Conservation (phyloP, 1,140 invertebrate species). For the Elymnias hypermnestra region DNA sequence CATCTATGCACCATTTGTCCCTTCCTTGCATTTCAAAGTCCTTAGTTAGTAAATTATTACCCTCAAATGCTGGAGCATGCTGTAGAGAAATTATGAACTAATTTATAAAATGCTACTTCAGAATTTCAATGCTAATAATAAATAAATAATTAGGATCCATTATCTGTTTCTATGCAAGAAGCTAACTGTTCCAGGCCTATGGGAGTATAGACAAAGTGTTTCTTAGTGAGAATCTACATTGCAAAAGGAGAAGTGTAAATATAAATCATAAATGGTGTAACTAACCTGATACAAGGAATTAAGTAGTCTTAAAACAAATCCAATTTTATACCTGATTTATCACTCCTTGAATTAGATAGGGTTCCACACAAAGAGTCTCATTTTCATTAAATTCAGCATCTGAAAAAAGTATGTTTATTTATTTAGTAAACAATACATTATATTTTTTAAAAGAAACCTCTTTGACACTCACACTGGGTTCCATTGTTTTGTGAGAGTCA, state of each 20-base stretch:
- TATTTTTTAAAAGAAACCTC: slow-evolving; percentile 2
- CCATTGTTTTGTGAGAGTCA: too few species aligned
- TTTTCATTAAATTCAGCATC: slow-evolving; percentile 24
- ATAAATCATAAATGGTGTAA: too few species aligned
- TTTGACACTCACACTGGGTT: background rate
- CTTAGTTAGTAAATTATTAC: slow-evolving; percentile 11
- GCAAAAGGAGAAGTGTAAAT: too few species aligned
- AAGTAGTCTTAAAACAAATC: too few species aligned
- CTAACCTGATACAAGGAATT: too few species aligned
- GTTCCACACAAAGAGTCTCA: slow-evolving; percentile 37
- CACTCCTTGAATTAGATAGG: slow-evolving; percentile 32
- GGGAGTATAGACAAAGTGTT: too few species aligned
- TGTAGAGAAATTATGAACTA: slow-evolving; percentile 19
- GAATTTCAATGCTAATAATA: too few species aligned
- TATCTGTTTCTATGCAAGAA: too few species aligned
- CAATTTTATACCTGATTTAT: slow-evolving; percentile 33
- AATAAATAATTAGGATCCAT: too few species aligned
- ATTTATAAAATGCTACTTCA: too few species aligned
- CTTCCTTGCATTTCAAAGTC: slow-evolving; percentile 9
- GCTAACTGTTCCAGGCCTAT: too few species aligned
- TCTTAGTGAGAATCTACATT: too few species aligned
- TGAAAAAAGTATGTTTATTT: slow-evolving; percentile 29
- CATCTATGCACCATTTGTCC: slow-evolving; percentile 30
- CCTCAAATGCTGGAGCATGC: slow-evolving; percentile 21
- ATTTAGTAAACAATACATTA: background rate